Percentiles rank a stretch among this genome's conserved stretches.
Conservation (phyloP, 2,113 vertebrate genomes). For the Limnothrissa miodon region DNA sequence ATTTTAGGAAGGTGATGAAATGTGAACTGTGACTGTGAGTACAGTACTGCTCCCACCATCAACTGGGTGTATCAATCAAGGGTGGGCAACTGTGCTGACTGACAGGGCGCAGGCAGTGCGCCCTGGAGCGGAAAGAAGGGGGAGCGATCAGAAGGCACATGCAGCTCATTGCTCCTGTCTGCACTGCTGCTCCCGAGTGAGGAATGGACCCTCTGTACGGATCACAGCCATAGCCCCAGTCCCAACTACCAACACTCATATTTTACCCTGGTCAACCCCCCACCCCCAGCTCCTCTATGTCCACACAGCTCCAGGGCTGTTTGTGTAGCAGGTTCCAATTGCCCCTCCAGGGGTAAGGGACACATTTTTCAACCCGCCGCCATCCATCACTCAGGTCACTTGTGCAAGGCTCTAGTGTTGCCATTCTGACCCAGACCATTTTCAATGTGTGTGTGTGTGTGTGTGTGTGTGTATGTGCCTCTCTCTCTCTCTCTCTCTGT, state of each 20-base stretch:
- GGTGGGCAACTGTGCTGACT: neutral
- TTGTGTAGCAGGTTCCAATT: conserved; percentile 52
- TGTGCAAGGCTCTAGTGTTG: neutral
- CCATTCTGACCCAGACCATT: neutral
- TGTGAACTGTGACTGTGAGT: neutral
- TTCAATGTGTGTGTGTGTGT: neutral
- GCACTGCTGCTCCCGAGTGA: conserved; percentile 37
- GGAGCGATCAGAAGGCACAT: conserved; percentile 2
- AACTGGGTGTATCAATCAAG: neutral
- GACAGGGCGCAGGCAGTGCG: neutral
- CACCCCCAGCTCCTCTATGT: conserved; percentile 14
- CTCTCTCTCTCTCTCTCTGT: neutral
- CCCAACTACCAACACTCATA: neutral
- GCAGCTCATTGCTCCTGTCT: neutral
- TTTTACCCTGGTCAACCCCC: conserved; percentile 15
- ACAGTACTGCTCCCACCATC: neutral
- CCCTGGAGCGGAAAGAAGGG: neutral
- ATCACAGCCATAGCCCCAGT: neutral
- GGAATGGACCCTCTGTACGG: conserved; percentile 35
- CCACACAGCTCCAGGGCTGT: conserved; percentile 25
- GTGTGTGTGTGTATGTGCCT: neutral
- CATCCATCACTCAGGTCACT: conserved; percentile 47
- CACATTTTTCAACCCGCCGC: conserved; percentile 46
- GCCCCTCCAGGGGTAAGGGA: conserved; percentile 33
- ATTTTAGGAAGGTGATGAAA: neutral